These are phyloP conservation scores for Mythimna impura DNA, from an alignment of 2,888 invertebrate species.

Conservation along the genomic window DNA sequence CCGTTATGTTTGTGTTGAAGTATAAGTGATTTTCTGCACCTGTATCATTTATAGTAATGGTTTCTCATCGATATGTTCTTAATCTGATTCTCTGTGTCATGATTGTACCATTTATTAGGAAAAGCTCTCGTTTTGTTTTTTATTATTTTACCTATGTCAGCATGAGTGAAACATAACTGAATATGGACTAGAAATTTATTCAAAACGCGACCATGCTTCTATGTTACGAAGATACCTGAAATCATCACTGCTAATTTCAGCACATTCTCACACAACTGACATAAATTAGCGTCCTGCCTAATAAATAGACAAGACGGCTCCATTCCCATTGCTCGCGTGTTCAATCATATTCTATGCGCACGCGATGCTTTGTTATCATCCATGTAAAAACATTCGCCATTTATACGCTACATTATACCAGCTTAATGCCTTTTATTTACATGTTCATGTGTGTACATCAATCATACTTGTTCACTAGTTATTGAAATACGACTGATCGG, in stretches of 20 bases:
- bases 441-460: slow-evolving; percentile 17
- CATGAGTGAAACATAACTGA: background rate
- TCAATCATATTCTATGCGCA: slow-evolving; percentile 43
- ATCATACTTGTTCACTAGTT: slow-evolving; percentile 22
- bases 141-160: background rate
- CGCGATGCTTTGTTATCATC: slow-evolving; percentile 55
- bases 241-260: slow-evolving; percentile 36
- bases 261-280: slow-evolving; percentile 37
- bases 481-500: slow-evolving; percentile 30
- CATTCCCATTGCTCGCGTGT: slow-evolving; percentile 59
- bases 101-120: background rate
- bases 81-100: background rate
- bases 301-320: slow-evolving; percentile 44
- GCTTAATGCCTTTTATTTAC: slow-evolving; percentile 30
- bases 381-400: slow-evolving; percentile 46
- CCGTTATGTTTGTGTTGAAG: background rate
- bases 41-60: background rate
- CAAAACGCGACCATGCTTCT: background rate
- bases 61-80: background rate
- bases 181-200: slow-evolving; percentile 3
- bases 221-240: slow-evolving; percentile 2
- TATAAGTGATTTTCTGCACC: background rate
- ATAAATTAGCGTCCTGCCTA: slow-evolving; percentile 53
- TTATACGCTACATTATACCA: slow-evolving; percentile 54
- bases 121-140: background rate